A percentile compares a stretch with the other conserved stretches of the same genome.
phyloP scores from a whole-genome alignment of 2,888 invertebrate genomes.

The Lordiphosa andalusiaca region DNA sequence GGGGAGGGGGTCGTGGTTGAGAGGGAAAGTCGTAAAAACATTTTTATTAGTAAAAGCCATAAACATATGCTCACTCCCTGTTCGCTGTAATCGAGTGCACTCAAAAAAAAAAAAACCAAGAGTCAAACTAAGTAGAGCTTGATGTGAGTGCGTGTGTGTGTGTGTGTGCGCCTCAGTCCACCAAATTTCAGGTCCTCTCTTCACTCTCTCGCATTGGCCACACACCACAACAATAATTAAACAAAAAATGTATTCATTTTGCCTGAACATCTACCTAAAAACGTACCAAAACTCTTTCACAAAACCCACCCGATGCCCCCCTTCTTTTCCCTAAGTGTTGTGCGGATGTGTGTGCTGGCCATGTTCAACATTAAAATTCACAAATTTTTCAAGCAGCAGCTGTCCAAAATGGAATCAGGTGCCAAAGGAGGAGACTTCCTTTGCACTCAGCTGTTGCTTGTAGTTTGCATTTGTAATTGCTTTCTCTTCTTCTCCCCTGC shows the following conservation, averaged over 20 bases:
- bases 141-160: too few species aligned
- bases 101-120: too few species aligned
- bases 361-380: constrained; percentile 29
- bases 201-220: too few species aligned
- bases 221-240: too few species aligned
- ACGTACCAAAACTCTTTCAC: neutral
- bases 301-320: too few species aligned
- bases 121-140: too few species aligned
- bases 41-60: constrained; percentile 59
- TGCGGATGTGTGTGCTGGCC: constrained; percentile 1
- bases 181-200: too few species aligned
- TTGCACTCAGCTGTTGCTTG: constrained; percentile 53
- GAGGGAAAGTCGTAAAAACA: constrained; percentile 59
- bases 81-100: too few species aligned
- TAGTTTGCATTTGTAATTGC: constrained; percentile 70
- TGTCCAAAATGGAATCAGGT: constrained; percentile 32
- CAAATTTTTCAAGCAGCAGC: constrained; percentile 22
- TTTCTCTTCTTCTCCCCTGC: constrained; percentile 35
- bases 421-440: constrained; percentile 7
- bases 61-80: constrained; percentile 54
- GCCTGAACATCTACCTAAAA: too few species aligned
- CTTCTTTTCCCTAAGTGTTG: neutral
- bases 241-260: too few species aligned
- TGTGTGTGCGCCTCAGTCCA: too few species aligned
- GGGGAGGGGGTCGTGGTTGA: neutral